Conservation (phyloP, 1,140 invertebrate genomes). For the Scaptomyza pallida region DNA sequence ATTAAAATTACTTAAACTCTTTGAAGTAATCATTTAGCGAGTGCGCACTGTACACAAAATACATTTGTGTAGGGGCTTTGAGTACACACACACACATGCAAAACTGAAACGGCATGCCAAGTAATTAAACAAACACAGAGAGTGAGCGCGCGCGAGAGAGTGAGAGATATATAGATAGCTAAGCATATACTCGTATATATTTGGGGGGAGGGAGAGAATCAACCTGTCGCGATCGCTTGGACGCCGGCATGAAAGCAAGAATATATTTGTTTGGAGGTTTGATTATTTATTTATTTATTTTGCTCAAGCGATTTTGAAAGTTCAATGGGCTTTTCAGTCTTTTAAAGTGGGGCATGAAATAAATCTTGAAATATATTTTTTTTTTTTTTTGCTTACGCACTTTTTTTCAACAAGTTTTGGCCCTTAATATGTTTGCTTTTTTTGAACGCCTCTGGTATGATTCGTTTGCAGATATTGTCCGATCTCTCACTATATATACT, state of each 20-base stretch:
- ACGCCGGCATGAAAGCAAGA: slow-evolving; percentile 36
- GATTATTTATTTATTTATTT: slow-evolving; percentile 60
- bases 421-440: slow-evolving; percentile 22
- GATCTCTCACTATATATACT: slow-evolving; percentile 1
- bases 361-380: slow-evolving; percentile 36
- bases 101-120: slow-evolving; percentile 29
- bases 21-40: not conserved
- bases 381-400: slow-evolving; percentile 71
- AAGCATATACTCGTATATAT: not conserved
- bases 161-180: not conserved
- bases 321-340: slow-evolving; percentile 20
- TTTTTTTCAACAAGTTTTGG: slow-evolving; percentile 36
- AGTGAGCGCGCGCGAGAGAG: not conserved
- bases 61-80: not conserved
- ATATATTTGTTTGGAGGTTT: slow-evolving; percentile 54
- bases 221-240: slow-evolving; percentile 27
- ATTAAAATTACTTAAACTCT: not conserved
- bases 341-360: slow-evolving; percentile 54
- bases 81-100: slow-evolving; percentile 35
- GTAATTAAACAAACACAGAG: slow-evolving; percentile 39
- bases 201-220: not conserved
- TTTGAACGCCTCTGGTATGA: slow-evolving; percentile 23
- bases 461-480: slow-evolving; percentile 24
- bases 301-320: slow-evolving; percentile 7
- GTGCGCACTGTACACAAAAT: slow-evolving; percentile 2